Evolutionary conservation across 2,888 invertebrate genomes (phyloP).

Genomic region (Drosophila paranaensis): DNA sequence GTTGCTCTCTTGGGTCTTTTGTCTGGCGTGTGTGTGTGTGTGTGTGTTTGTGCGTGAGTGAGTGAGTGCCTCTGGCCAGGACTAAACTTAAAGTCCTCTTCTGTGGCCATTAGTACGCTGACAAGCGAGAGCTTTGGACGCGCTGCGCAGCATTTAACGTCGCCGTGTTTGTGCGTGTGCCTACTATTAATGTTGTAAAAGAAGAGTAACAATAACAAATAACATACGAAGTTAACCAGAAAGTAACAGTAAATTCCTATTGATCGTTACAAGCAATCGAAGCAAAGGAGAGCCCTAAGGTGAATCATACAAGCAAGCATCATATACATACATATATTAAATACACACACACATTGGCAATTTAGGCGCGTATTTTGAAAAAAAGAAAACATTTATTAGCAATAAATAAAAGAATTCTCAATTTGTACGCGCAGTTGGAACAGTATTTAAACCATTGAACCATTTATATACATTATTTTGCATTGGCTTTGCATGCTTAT

Average conservation of each 20-base stretch:
- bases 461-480: constrained; percentile 58
- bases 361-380: constrained; percentile 57
- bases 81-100: constrained; percentile 61
- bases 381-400: constrained; percentile 25
- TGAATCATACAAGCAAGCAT: constrained; percentile 44
- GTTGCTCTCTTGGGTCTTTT: constrained; percentile 20
- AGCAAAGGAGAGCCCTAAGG: constrained; percentile 40
- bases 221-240: constrained; percentile 26
- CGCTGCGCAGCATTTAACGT: constrained; percentile 57
- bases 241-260: constrained; percentile 26
- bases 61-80: constrained; percentile 33
- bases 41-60: constrained; percentile 17
- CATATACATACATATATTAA: constrained; percentile 27
- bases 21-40: constrained; percentile 31
- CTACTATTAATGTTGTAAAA: constrained; percentile 53
- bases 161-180: constrained; percentile 30
- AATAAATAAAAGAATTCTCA: constrained; percentile 33
- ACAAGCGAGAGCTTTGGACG: constrained; percentile 74
- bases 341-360: constrained; percentile 18
- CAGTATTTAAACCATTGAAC: constrained; percentile 28
- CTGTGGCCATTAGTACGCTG: constrained; percentile 65
- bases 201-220: constrained; percentile 67
- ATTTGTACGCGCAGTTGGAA: constrained; percentile 14
- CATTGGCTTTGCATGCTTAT: constrained; percentile 62
- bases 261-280: constrained; percentile 29